These are phyloP conservation scores for Grammomys surdaster DNA, from an alignment of 2,113 vertebrate species.

Conservation along the genomic window DNA sequence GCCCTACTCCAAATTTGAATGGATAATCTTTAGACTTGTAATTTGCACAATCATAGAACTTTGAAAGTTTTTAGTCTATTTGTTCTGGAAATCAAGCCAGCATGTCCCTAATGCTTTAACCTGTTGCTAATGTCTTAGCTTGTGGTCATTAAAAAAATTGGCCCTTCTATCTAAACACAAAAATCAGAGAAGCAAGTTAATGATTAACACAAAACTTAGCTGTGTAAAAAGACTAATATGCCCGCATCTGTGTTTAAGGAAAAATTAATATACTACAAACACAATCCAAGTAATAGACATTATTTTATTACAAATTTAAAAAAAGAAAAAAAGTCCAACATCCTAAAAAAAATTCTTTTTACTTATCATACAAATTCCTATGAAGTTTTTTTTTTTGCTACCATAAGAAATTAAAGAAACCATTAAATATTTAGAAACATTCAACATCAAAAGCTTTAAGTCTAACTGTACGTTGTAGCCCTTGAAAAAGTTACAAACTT, in stretches of 20 bases:
- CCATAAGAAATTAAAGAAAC: conserved; percentile 87
- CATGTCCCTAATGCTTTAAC: not conserved
- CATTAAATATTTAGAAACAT: conserved; percentile 92
- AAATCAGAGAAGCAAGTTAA: not conserved
- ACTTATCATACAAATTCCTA: conserved; percentile 88
- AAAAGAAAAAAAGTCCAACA: conserved; percentile 90
- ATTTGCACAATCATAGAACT: not conserved
- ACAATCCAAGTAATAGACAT: conserved; percentile 90
- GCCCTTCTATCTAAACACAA: not conserved
- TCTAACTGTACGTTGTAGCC: conserved; percentile 86
- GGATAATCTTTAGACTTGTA: not conserved
- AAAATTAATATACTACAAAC: conserved; percentile 66
- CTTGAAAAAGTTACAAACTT: conserved; percentile 87
- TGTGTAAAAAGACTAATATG: not conserved
- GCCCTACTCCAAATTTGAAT: not conserved
- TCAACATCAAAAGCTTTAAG: conserved; percentile 87
- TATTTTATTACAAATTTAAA: conserved; percentile 97
- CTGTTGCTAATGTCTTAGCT: not conserved
- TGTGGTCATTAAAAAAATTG: not conserved
- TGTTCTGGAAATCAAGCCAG: conserved; percentile 15
- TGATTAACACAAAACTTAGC: not conserved
- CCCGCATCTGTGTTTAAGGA: not conserved
- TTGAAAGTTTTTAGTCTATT: not conserved
- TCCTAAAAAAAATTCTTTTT: conserved; percentile 89
- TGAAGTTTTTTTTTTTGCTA: conserved; percentile 84